Evolutionary conservation across 2,113 vertebrate genomes (phyloP).

Genomic region (Deroptyus accipitrinus): DNA sequence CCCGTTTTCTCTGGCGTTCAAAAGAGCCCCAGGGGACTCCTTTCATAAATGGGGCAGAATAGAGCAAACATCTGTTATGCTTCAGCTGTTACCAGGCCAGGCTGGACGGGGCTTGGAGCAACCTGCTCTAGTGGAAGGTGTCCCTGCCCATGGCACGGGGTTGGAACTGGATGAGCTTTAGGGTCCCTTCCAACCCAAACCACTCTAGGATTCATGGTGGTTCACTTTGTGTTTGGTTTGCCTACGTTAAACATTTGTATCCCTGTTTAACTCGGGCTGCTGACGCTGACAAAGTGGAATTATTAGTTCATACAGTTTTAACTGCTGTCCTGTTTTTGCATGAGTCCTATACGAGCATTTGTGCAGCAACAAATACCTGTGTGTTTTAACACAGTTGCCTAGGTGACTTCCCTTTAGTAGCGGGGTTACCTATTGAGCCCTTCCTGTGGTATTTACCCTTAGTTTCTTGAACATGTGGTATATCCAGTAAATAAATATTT

Average conservation of each 20-base stretch:
- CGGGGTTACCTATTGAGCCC: neutral
- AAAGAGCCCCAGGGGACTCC: neutral
- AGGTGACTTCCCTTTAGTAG: neutral
- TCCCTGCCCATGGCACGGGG: neutral
- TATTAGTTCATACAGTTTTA: neutral
- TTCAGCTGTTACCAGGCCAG: neutral
- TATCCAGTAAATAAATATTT: neutral
- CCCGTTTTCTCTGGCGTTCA: neutral
- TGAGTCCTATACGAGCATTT: neutral
- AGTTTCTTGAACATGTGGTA: neutral
- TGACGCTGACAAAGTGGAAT: neutral
- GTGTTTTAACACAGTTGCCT: neutral
- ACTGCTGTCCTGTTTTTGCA: neutral
- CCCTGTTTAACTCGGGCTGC: fast-evolving
- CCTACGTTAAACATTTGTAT: neutral
- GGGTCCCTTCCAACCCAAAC: neutral
- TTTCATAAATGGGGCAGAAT: neutral
- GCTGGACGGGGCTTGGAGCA: neutral
- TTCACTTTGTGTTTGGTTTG: neutral
- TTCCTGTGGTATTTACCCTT: neutral
- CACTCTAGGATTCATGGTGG: neutral
- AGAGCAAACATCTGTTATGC: fast-evolving
- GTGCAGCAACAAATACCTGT: neutral
- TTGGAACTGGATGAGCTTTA: neutral
- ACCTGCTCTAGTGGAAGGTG: neutral